Base-by-base conservation (phyloP, 1,140 invertebrate genomes). In the Atta colombica region DNA sequence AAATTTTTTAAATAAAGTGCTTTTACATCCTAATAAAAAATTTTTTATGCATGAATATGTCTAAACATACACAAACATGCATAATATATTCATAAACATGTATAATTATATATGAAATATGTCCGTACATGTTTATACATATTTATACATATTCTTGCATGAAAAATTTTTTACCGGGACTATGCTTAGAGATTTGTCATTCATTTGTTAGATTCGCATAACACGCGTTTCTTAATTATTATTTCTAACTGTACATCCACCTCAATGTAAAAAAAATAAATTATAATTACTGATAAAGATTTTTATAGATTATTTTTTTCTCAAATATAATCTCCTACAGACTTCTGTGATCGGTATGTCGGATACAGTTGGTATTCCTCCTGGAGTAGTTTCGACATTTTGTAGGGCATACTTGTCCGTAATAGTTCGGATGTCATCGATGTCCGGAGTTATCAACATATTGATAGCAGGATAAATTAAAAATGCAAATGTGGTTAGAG, bases 391-490 rank as follows among this genome's bases (percentile, higher is more conserved):
- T 87, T 93, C 82, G 35, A 86, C 89, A 45, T 69, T 88, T 0
- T 80, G 81, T 45, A 94, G 85, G 5, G 96, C 92, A 94, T 95
- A 93, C 86, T 95, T 92, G 96, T 98, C 98, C 65, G 93, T 96
- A 77, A 99, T 96, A 3, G 98, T 97, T 75, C 95, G 96, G 21
- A 97, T 91, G 87, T 97, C 97, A 94, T 98, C 96, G 49, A 98
- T 96, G 90, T 97, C 94, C 14, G 97, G 96, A 55, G 97, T 98
- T 94, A 98, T 96, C 28, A 96, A 96, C 71, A 98, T 96, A 93
- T 98, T 98, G 25, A 98, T 96, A 85, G 97, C 97, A 16, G 98
- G 98, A 95, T 99, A 99, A 88, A 99, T 97, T 66, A 98, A 94
- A 92, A 98, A 97, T 25, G 96, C 97, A 95, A 98, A 98, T 28